A percentile compares a stretch with the other conserved stretches of the same genome.
phyloP scores from a whole-genome alignment of 2,888 invertebrate genomes.

The Andrena minutula region DNA sequence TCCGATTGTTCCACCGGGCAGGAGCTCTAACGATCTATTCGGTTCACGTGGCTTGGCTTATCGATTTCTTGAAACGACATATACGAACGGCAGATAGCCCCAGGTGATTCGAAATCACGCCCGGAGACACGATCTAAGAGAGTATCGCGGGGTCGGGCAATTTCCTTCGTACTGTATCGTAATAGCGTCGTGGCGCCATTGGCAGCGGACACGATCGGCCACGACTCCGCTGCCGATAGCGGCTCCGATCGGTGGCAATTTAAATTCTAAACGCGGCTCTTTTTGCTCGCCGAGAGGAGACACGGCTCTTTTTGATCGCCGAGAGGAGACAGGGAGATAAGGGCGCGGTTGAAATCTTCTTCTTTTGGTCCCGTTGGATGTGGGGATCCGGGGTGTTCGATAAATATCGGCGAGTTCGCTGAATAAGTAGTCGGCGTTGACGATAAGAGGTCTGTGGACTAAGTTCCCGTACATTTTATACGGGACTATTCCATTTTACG shows the following conservation, averaged over 20 bases:
- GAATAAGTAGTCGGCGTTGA: not conserved
- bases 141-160: conserved; percentile 20
- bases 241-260: conserved; percentile 36
- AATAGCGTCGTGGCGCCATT: conserved; percentile 51
- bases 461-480: not conserved
- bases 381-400: not conserved
- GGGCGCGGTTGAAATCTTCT: conserved; percentile 31
- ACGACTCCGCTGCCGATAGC: conserved; percentile 29
- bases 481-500: not conserved
- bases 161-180: conserved; percentile 38
- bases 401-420: conserved; percentile 14
- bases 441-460: not conserved
- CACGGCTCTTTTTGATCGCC: conserved; percentile 14
- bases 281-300: conserved; percentile 2
- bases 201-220: conserved; percentile 62
- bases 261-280: conserved; percentile 44
- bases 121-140: conserved; percentile 34
- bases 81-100: conserved; percentile 26
- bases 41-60: conserved; percentile 58
- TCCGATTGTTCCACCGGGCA: conserved; percentile 65
- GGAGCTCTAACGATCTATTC: conserved; percentile 59
- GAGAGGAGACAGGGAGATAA: conserved; percentile 14
- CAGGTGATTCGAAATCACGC: conserved; percentile 45
- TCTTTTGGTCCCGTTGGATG: not conserved
- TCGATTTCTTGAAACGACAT: conserved; percentile 60